A percentile compares a stretch with the other conserved stretches of the same genome.
Conservation (phyloP, 2,888 invertebrate genomes). For the Bhutanitis thaidina region DNA sequence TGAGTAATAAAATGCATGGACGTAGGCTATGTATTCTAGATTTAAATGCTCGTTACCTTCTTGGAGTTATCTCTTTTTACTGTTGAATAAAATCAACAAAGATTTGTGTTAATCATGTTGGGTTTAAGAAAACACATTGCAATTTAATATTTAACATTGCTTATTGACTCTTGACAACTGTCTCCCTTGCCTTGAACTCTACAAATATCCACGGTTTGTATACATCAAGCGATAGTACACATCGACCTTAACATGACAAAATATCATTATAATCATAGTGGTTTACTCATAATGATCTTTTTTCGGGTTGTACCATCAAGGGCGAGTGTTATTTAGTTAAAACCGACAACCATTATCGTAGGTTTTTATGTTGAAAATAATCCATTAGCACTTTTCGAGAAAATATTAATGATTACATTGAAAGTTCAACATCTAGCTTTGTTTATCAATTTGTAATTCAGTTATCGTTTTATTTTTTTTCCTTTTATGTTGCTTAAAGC, state of each 20-base stretch:
- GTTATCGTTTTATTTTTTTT: too few species aligned
- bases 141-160: background rate
- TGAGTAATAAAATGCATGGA: too few species aligned
- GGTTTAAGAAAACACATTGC: background rate
- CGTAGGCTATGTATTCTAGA: too few species aligned
- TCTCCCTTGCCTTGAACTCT: slow-evolving; percentile 29
- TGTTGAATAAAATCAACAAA: too few species aligned
- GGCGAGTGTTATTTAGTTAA: background rate
- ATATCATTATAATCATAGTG: slow-evolving; percentile 41
- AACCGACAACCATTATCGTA: background rate
- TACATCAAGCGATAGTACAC: slow-evolving; percentile 20
- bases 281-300: slow-evolving; percentile 24
- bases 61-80: too few species aligned
- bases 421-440: too few species aligned
- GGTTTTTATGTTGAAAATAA: background rate
- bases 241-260: slow-evolving; percentile 30
- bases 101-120: too few species aligned
- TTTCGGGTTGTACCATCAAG: background rate
- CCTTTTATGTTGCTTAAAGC: too few species aligned
- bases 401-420: background rate
- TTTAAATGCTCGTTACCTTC: too few species aligned
- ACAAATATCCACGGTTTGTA: slow-evolving; percentile 16
- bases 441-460: background rate
- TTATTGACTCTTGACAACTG: background rate
- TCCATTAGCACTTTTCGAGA: slow-evolving; percentile 7